Base-by-base conservation (phyloP, 2,113 vertebrate species). In the Microcebus murinus region DNA sequence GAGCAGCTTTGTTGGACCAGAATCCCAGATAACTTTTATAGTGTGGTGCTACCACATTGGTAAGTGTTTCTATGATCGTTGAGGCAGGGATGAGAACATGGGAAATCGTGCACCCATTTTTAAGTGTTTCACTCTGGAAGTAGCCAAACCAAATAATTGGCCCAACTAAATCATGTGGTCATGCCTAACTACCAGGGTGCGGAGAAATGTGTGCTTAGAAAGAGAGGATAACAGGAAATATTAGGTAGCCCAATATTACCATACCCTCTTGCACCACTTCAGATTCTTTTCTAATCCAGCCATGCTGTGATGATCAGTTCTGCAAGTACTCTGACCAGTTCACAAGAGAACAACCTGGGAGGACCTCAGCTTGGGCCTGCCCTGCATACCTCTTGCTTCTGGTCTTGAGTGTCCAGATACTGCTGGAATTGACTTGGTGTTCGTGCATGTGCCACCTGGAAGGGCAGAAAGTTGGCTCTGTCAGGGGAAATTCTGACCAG, bases 351-450 rank as follows among this genome's bases (percentile, higher is more conserved):
- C 1, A 20, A 31, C 3, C 11, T 67, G 3, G 31, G 3, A 76
- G 11, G 2, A 36, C 6, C 25, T 36, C 20, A 31, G 39, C 20
- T 45, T 25, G 25, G 36, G 4, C n/a, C 59, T 9, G 0, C 2
- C 29, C 57, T 34, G 42, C 11, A 9, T 81, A 9, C 21, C 18
- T 15, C 14, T 82, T 71, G 14, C 25, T 57, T 82, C 45, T 92
- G 45, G 8, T 89, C 29, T 42, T 76, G 23, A 68, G 18, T 4
- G 27, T 21, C 1, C 21, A 39, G 71, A 13, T 55, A 36, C 17
- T 90, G 7, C 12, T 90, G 71, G 65, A 80, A 48, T 10, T 5
- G 2, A 85, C 20, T 29, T 12, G n/a, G 8, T 59, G 9, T 23
- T 76, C 74, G 39, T 29, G 18, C 23, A 6, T 71, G 36, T 74